Conservation (phyloP, 2,888 invertebrate species). For the Julus scanicus region DNA sequence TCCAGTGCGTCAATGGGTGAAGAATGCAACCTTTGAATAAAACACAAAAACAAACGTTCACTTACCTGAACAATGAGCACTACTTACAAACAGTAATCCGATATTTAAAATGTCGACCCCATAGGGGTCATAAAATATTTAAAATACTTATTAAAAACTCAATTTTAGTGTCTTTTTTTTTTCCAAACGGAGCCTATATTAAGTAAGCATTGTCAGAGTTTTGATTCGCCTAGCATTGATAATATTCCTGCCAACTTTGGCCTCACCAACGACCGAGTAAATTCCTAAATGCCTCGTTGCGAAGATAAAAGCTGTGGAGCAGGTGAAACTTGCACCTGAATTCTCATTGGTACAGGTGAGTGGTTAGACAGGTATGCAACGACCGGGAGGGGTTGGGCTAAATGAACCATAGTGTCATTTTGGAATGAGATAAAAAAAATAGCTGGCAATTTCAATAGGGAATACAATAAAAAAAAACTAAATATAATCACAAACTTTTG, state of each 20-base stretch:
- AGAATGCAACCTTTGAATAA: too few relatives aligned
- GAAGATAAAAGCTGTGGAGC: background rate
- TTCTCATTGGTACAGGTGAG: slow-evolving; percentile 42
- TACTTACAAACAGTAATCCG: background rate
- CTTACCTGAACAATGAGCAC: slow-evolving; percentile 17
- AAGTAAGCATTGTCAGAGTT: background rate
- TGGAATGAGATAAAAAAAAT: background rate
- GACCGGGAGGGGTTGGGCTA: background rate
- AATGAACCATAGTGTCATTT: background rate
- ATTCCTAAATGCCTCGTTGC: background rate
- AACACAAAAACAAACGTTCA: too few relatives aligned
- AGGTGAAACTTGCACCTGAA: background rate
- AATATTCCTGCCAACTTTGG: slow-evolving; percentile 6
- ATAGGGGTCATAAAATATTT: slow-evolving; percentile 33
- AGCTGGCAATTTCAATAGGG: background rate
- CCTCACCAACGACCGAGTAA: background rate
- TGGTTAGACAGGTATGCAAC: slow-evolving; percentile 9
- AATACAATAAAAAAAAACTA: background rate
- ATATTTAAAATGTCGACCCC: background rate
- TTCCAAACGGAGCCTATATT: background rate
- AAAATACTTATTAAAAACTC: background rate
- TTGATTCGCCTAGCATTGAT: background rate
- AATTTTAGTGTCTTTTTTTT: background rate
- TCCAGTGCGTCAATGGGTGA: too few relatives aligned
- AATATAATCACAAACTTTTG: background rate